A percentile compares a stretch with the other conserved stretches of the same genome.
phyloP scores from a whole-genome alignment of 2,888 invertebrate species.

The Pelosia muscerda region DNA sequence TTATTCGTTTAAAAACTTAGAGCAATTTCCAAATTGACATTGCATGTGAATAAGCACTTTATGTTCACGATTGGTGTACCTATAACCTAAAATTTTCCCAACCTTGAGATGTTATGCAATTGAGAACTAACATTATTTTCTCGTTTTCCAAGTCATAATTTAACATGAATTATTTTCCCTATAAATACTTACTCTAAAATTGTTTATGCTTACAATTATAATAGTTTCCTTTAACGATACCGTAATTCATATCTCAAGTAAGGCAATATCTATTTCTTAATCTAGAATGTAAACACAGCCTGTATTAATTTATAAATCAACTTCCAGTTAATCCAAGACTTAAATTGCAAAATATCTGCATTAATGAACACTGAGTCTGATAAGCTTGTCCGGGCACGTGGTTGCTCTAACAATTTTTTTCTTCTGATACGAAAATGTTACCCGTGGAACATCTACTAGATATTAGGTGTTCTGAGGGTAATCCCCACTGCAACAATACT shows the following conservation, averaged over 20 bases:
- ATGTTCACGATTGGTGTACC: neutral
- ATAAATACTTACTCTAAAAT: neutral
- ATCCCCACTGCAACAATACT: no score
- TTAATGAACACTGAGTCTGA: conserved; percentile 40
- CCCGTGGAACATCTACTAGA: no score
- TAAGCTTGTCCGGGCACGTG: conserved; percentile 50
- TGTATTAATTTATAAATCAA: conserved; percentile 50
- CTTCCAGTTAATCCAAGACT: conserved; percentile 36
- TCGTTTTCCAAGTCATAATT: no score
- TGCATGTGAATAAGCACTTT: neutral
- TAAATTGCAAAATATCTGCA: conserved; percentile 46
- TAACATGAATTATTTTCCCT: neutral
- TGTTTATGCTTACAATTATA: neutral
- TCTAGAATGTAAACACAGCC: conserved; percentile 40
- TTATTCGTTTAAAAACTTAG: neutral
- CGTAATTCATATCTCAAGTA: conserved; percentile 23
- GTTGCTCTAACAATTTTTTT: conserved; percentile 54
- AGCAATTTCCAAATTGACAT: neutral
- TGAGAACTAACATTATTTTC: neutral
- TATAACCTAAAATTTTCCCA: neutral
- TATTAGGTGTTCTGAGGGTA: no score
- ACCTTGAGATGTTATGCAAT: neutral
- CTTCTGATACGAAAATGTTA: no score
- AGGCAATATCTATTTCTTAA: conserved; percentile 39
- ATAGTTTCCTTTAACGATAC: conserved; percentile 33